Evolutionary conservation across 2,888 invertebrate genomes (phyloP).

Genomic region (Lypha dubia): DNA sequence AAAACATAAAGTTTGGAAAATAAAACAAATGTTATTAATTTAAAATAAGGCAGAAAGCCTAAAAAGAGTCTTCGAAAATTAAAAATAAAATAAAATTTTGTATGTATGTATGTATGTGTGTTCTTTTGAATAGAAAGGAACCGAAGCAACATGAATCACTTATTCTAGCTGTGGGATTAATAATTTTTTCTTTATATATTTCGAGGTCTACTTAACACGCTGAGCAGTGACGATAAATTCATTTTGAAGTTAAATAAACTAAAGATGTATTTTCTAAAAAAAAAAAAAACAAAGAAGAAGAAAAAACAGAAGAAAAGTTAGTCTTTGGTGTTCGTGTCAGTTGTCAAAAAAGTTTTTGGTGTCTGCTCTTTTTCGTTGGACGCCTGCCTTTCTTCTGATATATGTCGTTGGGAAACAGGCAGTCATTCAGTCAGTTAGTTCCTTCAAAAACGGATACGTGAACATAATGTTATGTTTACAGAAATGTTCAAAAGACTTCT

Average conservation of each 20-base stretch:
- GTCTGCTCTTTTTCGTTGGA: constrained; percentile 28
- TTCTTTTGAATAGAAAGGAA: not conserved
- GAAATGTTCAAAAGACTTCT: constrained; percentile 22
- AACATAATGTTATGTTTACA: constrained; percentile 11
- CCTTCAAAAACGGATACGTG: constrained; percentile 41
- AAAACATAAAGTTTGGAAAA: not conserved
- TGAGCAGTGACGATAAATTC: constrained; percentile 7
- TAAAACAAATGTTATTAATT: constrained; percentile 15
- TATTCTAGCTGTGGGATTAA: not conserved
- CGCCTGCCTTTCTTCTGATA: constrained; percentile 20
- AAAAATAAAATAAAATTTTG: not conserved
- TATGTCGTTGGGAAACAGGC: constrained; percentile 28
- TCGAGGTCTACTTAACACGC: constrained; percentile 44
- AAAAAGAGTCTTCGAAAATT: not conserved
- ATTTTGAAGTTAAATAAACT: not conserved
- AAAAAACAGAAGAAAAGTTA: too few species aligned
- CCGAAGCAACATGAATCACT: not conserved
- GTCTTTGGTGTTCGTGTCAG: constrained; percentile 51
- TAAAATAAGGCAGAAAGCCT: constrained; percentile 11
- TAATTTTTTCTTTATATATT: constrained; percentile 23
- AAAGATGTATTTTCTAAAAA: not conserved
- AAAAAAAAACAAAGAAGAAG: constrained; percentile 5
- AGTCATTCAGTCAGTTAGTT: not conserved
- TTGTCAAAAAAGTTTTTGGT: constrained; percentile 32
- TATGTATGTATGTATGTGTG: too few species aligned